phyloP scores from a whole-genome alignment of 1,140 invertebrate genomes.

The Neotoxoptera formosana region DNA sequence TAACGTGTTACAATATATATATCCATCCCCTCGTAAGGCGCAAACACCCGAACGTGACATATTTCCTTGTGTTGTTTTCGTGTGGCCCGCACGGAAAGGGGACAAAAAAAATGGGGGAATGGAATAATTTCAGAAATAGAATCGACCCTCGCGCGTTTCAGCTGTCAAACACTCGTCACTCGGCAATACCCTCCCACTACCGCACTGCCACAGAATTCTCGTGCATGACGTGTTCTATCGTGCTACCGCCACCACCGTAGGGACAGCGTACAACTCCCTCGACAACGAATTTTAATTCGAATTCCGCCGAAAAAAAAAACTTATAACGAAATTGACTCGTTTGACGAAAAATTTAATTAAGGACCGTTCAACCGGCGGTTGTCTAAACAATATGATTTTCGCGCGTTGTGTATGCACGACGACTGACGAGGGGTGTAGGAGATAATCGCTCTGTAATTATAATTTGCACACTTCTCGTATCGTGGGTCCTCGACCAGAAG shows the following conservation, averaged over 20 bases:
- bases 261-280: no score
- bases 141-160: conserved; percentile 52
- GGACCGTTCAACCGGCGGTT: not conserved
- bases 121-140: conserved; percentile 55
- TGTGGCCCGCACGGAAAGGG: not conserved
- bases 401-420: not conserved
- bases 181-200: not conserved
- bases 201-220: not conserved
- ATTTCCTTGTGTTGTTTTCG: conserved; percentile 52
- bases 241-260: not conserved
- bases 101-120: conserved; percentile 27
- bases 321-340: not conserved
- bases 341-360: not conserved
- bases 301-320: not conserved
- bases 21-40: conserved; percentile 13
- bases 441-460: conserved; percentile 39
- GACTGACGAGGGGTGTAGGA: not conserved
- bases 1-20: conserved; percentile 44
- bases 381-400: not conserved
- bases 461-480: conserved; percentile 12
- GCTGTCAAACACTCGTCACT: conserved; percentile 57
- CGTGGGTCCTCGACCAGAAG: not conserved
- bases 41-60: conserved; percentile 54
- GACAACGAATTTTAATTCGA: conserved; percentile 7
- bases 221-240: conserved; percentile 35